These are phyloP conservation scores for Bombyx mandarina DNA, from an alignment of 1,140 invertebrate genomes.

Conservation along the genomic window DNA sequence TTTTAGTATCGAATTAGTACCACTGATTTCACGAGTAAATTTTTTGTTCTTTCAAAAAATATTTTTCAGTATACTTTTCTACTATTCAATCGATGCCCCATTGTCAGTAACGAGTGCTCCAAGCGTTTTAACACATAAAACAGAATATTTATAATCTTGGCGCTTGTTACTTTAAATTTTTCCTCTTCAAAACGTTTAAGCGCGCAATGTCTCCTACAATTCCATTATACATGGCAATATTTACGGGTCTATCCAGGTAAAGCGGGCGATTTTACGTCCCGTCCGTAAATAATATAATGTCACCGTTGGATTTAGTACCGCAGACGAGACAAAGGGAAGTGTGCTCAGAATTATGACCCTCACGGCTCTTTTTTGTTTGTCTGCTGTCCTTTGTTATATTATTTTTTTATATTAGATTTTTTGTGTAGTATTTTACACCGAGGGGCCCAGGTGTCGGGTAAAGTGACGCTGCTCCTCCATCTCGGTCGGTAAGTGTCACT, in stretches of 20 bases:
- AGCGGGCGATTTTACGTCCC: conserved; percentile 9
- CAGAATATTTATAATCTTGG: too few relatives aligned
- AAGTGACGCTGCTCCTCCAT: conserved; percentile 20
- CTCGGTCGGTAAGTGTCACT: conserved; percentile 14
- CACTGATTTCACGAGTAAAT: too few relatives aligned
- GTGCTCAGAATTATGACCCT: conserved; percentile 46
- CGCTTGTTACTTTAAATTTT: too few relatives aligned
- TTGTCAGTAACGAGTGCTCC: too few relatives aligned
- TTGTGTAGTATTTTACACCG: conserved; percentile 14
- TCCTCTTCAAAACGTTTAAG: too few relatives aligned
- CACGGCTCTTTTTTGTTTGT: conserved; percentile 49
- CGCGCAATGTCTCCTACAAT: conserved; percentile 6
- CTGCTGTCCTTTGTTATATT: conserved; percentile 21
- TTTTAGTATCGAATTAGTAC: too few relatives aligned
- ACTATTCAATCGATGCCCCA: too few relatives aligned
- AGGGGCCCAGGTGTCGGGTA: conserved; percentile 27
- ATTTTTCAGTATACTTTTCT: too few relatives aligned
- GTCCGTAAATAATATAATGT: conserved; percentile 34
- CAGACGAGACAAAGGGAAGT: conserved; percentile 45
- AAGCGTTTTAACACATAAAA: too few relatives aligned
- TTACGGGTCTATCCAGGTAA: conserved; percentile 14
- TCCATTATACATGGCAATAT: conserved; percentile 7
- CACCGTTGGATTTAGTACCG: conserved; percentile 35
- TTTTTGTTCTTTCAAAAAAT: too few relatives aligned
- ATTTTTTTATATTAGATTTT: conserved; percentile 8